Base-by-base conservation (phyloP, 1,140 invertebrate genomes). In the Drosophila hydei region DNA sequence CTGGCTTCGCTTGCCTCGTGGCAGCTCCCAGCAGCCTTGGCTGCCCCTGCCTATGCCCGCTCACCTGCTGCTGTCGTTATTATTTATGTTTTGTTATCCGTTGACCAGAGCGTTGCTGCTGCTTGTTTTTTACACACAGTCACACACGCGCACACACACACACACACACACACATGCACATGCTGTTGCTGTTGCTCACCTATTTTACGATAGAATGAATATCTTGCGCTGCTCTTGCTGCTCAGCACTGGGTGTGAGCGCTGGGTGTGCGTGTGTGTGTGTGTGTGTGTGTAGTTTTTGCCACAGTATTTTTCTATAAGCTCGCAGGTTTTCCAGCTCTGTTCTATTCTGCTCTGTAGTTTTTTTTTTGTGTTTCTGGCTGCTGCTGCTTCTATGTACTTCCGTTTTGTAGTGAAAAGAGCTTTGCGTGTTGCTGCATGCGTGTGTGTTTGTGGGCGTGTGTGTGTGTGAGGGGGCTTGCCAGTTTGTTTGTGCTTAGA, bases 61-160 rank as follows among this genome's bases (percentile, higher is more conserved):
- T 42, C 38, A 42, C 38, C 38, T 71, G 65, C 51, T 42, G 18
- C 70, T 76, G 80, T 79, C 77, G 87, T 90, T 90, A 90, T 90
- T 90, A 90, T 90, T 90, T 90, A 90, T 90, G 87, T 79, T 87
- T 87, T 83, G 87, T 90, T 90, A 89, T 89, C 87, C 77, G 87
- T 83, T 88, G 87, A 81, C 87, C 88, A 90, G 83, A 90, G 83
- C 76, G 59, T 81, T 40, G 4, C 14, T 80, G 77, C 70, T 68
- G 71, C 65, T 88, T 87, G 70, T 72, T 77, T 75, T 83, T 70
- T 75, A 59, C 47, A 70, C 48, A 54, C 68, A 33, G 30, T 33
- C 30, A 33, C 30, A 33, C 30, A 33, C 30, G 11, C 25, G 30
- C 62, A 38, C 52, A 51, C 47, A 60, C 62, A 75, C 40, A 55